Evolutionary conservation across 2,797 vertebrate species (phyloP).

Genomic region (Gadopsis bispinosus): DNA sequence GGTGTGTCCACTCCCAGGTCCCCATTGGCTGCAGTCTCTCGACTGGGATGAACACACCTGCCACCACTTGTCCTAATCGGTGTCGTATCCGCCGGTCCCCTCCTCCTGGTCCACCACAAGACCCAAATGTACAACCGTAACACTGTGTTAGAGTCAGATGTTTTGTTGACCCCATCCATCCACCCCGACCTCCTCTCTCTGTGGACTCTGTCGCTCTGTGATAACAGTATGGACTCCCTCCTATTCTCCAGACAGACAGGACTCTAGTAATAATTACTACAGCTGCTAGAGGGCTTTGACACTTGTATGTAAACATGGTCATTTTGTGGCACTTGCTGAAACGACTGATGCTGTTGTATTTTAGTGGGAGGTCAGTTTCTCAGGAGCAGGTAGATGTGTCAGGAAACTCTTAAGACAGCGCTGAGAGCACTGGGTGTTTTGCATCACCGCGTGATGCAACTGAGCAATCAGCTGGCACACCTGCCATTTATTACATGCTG

Average conservation of each 20-base stretch:
- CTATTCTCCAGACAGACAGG: background rate
- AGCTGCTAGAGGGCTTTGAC: background rate
- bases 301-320: background rate
- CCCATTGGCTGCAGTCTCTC: too few relatives aligned
- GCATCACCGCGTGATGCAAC: background rate
- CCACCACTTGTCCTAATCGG: too few relatives aligned
- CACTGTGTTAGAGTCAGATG: too few relatives aligned
- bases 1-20: too few relatives aligned
- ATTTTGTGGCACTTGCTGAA: background rate
- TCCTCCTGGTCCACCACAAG: too few relatives aligned
- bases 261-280: background rate
- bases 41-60: too few relatives aligned
- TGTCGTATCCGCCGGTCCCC: too few relatives aligned
- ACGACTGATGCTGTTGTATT: background rate
- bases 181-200: background rate
- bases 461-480: conserved; percentile 3
- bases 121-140: too few relatives aligned
- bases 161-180: background rate
- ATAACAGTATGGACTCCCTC: background rate
- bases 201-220: too few relatives aligned
- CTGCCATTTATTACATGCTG: background rate
- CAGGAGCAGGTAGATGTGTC: background rate
- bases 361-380: background rate
- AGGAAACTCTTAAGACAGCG: background rate
- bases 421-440: background rate